Evolutionary conservation across 2,113 vertebrate genomes (phyloP).

Genomic region (Polypterus senegalus): DNA sequence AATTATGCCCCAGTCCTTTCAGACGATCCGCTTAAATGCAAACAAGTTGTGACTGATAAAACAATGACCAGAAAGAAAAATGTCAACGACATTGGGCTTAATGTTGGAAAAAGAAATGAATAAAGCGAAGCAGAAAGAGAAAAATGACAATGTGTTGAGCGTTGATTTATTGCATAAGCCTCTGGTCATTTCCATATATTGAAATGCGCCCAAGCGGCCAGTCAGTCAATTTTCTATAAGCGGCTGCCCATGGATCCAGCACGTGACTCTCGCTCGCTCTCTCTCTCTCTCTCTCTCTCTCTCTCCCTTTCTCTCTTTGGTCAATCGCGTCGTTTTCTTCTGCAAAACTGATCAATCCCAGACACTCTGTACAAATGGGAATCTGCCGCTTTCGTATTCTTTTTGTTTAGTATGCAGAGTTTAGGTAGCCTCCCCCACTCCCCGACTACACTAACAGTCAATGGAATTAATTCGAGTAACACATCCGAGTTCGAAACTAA

Average conservation of each 20-base stretch:
- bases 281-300: conserved; percentile 25
- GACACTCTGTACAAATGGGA: too few species aligned
- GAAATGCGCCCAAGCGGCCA: conserved; percentile 63
- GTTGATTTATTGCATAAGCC: conserved; percentile 65
- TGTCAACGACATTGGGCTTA: conserved; percentile 25
- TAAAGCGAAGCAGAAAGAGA: conserved; percentile 42
- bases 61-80: neutral
- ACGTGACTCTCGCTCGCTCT: conserved; percentile 39
- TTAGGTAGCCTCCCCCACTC: too few species aligned
- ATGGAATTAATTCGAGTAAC: too few species aligned
- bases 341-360: neutral
- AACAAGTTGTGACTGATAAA: too few species aligned
- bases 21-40: too few species aligned
- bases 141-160: conserved; percentile 46
- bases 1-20: too few species aligned
- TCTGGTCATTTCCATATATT: conserved; percentile 70
- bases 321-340: conserved; percentile 5
- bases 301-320: conserved; percentile 12
- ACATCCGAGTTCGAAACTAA: too few species aligned
- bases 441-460: too few species aligned
- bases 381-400: too few species aligned
- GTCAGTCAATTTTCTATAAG: conserved; percentile 60
- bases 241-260: conserved; percentile 45
- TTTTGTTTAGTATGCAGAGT: too few species aligned
- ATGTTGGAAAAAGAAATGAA: conserved; percentile 32